Evolutionary conservation across 2,888 invertebrate species (phyloP), one percentile per base, ranked within the genome.

Genomic region (Megamerina dolium): DNA sequence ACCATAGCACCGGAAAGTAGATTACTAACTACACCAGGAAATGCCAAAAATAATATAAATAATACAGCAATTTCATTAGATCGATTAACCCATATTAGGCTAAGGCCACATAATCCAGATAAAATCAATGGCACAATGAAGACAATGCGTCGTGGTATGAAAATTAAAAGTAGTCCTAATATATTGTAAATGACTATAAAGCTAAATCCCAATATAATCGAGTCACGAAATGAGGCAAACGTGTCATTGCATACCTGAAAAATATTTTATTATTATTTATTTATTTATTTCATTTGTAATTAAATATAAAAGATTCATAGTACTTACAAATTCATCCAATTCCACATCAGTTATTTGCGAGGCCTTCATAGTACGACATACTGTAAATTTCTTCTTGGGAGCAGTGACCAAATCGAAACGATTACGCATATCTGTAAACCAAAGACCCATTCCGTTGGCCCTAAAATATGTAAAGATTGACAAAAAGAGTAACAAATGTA

Each of bases 351-450:
- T 5, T 39, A 36, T 14, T 54, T 10, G 16, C 14, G 10, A 31
- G 16, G 13, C 4, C n/a, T 9, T 18, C 19, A 37, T 27, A 10
- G 37, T 3, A 5, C 3, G 9, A 29, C 37, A 37, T 9, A 37
- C 16, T 9, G 37, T 39, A 18, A 16, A 29, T n/a, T 33, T 21
- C 5, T 27, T 2, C 3, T n/a, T 21, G 17, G 19, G 19, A 8
- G 17, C 8, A n/a, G 18, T 16, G n/a, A 18, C 9, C 5, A 33
- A 49, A 9, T 57, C 54, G 3, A n/a, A 5, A 2, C 56, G 49
- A 45, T 59, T 59, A 2, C 60, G 53, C 48, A 60, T 53, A 5
- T 53, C 43, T 1, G 59, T 52, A 12, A 26, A 60, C 60, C 60
- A 60, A 17, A 60, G 27, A 1, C 57, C 60, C 3, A 60, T 21